These are phyloP conservation scores for Rynchops niger DNA, from an alignment of 2,113 vertebrate species.

Conservation along the genomic window DNA sequence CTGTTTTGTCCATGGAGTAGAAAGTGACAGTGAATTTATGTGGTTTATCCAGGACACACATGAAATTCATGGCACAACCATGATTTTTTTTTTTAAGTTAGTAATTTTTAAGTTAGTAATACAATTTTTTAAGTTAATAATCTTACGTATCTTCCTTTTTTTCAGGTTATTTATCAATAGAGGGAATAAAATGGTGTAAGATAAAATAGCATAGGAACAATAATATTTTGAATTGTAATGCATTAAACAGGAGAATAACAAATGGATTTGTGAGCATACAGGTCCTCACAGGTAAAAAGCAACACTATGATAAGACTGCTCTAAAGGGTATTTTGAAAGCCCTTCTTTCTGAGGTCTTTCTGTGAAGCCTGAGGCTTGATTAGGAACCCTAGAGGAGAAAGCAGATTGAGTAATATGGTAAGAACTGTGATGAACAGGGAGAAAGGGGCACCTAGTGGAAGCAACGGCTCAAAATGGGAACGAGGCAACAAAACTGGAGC, in stretches of 20 bases:
- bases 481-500: not conserved
- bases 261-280: not conserved
- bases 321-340: not conserved
- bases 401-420: not conserved
- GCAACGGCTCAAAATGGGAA: not conserved
- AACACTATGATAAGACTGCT: not conserved
- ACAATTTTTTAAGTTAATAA: not conserved
- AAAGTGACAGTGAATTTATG: rapidly evolving
- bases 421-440: not conserved
- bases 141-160: not conserved
- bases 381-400: not conserved
- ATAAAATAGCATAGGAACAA: not conserved
- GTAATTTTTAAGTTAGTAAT: not conserved
- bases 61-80: not conserved
- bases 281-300: not conserved
- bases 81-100: not conserved
- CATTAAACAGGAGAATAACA: not conserved
- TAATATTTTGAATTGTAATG: not conserved
- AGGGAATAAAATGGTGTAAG: not conserved
- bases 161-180: not conserved
- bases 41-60: not conserved
- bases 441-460: not conserved
- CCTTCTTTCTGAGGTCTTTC: not conserved
- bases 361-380: not conserved
- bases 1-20: not conserved